These are phyloP conservation scores for Lemur catta DNA, from an alignment of 2,797 vertebrate species.

Conservation along the genomic window DNA sequence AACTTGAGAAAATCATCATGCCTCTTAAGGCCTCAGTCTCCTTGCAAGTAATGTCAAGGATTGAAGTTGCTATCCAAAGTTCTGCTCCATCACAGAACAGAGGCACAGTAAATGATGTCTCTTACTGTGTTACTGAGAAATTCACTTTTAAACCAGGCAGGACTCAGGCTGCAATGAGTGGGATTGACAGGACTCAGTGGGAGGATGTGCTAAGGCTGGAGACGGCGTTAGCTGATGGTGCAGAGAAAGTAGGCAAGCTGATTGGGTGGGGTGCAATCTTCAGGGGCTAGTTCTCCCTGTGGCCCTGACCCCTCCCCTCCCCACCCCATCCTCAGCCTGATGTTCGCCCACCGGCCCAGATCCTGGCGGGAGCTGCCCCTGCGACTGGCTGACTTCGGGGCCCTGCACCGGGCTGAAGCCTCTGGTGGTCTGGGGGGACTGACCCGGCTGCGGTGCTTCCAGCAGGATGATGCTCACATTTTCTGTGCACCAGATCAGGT, in stretches of 20 bases:
- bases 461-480: conserved; percentile 96
- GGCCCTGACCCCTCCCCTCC: neutral
- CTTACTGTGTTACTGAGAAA: neutral
- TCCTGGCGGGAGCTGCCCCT: conserved; percentile 96
- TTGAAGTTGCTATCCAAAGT: neutral
- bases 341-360: conserved; percentile 93
- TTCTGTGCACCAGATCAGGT: conserved; percentile 95
- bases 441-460: conserved; percentile 92
- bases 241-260: neutral
- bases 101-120: neutral
- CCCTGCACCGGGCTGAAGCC: conserved; percentile 93
- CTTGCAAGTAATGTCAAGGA: neutral
- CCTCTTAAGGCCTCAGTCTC: neutral
- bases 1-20: neutral
- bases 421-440: conserved; percentile 91
- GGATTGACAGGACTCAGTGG: neutral
- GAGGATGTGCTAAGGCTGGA: neutral
- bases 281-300: neutral
- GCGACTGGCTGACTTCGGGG: conserved; percentile 95
- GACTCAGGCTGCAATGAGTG: neutral
- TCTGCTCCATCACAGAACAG: neutral
- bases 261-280: neutral
- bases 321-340: conserved; percentile 84
- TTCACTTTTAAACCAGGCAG: neutral
- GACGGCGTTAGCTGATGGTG: no score